Evolutionary conservation across 2,113 vertebrate genomes (phyloP).

Genomic region (Butorides virescens): DNA sequence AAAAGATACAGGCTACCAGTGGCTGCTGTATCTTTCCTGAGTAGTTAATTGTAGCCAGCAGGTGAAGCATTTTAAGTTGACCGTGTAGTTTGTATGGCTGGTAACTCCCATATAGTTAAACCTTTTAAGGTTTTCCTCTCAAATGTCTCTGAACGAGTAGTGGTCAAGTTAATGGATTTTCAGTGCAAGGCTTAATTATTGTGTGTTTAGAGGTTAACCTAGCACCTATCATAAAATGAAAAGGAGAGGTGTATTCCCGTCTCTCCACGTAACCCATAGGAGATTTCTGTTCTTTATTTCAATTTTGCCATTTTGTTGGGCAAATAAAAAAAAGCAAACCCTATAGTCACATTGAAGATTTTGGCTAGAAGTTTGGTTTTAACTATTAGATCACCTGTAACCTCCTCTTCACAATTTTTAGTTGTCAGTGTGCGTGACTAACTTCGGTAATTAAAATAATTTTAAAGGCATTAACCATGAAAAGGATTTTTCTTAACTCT

Average conservation of each 20-base stretch:
- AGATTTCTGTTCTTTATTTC: not conserved
- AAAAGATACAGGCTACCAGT: not conserved
- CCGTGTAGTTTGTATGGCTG: not conserved
- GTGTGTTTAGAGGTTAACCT: not conserved
- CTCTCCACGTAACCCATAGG: not conserved
- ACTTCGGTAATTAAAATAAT: not conserved
- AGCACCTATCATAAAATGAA: not conserved
- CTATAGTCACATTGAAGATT: not conserved
- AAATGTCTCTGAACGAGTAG: not conserved
- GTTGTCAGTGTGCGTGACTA: not conserved
- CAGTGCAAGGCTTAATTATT: not conserved
- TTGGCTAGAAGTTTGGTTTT: not conserved
- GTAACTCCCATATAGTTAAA: not conserved
- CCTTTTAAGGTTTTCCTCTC: not conserved
- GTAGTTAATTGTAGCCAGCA: not conserved
- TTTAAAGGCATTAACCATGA: not conserved
- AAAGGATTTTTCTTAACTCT: not conserved
- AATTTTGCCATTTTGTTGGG: not conserved
- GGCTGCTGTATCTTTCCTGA: not conserved
- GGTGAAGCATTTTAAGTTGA: not conserved
- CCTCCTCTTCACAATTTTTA: not conserved
- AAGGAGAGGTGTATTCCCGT: not conserved
- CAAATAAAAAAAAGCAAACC: not conserved
- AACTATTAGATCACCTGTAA: not conserved
- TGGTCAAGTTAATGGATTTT: not conserved